phyloP scores from a whole-genome alignment of 2,797 vertebrate species.

The Steatocranus sp. region DNA sequence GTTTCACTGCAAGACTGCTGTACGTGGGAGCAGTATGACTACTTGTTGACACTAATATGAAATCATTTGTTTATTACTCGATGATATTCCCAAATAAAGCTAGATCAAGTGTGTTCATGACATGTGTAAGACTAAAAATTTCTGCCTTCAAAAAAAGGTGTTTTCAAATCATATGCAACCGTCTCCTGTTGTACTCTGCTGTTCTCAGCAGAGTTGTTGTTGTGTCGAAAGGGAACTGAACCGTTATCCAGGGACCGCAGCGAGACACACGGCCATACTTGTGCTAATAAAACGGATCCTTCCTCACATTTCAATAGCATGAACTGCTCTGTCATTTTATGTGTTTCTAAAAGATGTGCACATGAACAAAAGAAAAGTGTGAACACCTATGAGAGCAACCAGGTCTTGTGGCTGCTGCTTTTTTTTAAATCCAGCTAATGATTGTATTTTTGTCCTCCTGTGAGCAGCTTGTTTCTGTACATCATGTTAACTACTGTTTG shows the following conservation, averaged over 20 bases:
- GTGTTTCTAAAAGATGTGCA: conserved; percentile 26
- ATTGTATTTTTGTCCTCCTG: conserved; percentile 53
- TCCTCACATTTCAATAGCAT: not conserved
- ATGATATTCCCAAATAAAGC: not conserved
- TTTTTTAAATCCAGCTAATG: conserved; percentile 54
- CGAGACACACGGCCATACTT: conserved; percentile 28
- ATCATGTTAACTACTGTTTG: conserved; percentile 51
- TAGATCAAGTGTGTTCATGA: not conserved
- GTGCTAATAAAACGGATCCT: conserved; percentile 8
- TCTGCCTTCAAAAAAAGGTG: not conserved
- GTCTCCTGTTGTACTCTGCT: conserved; percentile 38
- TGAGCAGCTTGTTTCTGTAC: conserved; percentile 47
- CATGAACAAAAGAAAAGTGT: conserved; percentile 19
- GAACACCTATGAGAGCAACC: conserved; percentile 23
- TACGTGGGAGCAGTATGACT: conserved; percentile 14
- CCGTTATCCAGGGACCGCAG: conserved; percentile 33
- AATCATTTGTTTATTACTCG: not conserved
- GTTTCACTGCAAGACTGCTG: conserved; percentile 4
- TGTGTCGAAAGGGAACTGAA: conserved; percentile 50
- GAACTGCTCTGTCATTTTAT: not conserved
- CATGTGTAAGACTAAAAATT: not conserved
- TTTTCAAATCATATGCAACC: conserved; percentile 44
- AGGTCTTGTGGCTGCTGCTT: conserved; percentile 10
- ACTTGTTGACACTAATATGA: conserved; percentile 58
- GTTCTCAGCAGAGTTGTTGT: conserved; percentile 20